phyloP scores from a whole-genome alignment of 2,113 vertebrate species.

The Gobio gobio region DNA sequence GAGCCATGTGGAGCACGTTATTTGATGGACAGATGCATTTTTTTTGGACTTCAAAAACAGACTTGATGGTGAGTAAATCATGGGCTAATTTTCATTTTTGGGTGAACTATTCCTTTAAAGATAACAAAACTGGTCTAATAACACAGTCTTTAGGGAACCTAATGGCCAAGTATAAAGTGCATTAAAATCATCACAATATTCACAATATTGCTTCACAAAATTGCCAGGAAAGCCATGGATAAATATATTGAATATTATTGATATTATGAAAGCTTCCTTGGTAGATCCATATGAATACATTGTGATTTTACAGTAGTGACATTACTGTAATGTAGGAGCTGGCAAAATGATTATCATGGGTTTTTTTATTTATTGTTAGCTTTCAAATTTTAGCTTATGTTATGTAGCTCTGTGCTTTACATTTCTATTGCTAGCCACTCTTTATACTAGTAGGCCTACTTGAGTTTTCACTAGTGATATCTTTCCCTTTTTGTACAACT shows the following conservation, averaged over 20 bases:
- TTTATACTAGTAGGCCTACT: neutral
- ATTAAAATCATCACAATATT: neutral
- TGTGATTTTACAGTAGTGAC: neutral
- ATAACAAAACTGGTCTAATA: neutral
- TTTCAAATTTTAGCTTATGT: neutral
- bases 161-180: neutral
- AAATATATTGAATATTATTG: neutral
- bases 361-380: neutral
- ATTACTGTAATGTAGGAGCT: neutral
- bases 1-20: too few species aligned
- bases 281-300: neutral
- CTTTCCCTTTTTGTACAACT: neutral
- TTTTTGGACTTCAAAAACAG: too few species aligned
- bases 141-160: neutral
- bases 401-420: neutral
- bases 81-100: too few species aligned
- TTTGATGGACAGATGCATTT: too few species aligned
- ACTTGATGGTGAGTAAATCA: too few species aligned
- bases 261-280: neutral
- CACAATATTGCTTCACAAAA: neutral
- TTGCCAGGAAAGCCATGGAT: neutral
- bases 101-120: neutral
- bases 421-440: neutral
- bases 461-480: neutral
- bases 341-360: neutral